Base-by-base conservation (phyloP, 2,797 vertebrate species). In the Lates japonicus region DNA sequence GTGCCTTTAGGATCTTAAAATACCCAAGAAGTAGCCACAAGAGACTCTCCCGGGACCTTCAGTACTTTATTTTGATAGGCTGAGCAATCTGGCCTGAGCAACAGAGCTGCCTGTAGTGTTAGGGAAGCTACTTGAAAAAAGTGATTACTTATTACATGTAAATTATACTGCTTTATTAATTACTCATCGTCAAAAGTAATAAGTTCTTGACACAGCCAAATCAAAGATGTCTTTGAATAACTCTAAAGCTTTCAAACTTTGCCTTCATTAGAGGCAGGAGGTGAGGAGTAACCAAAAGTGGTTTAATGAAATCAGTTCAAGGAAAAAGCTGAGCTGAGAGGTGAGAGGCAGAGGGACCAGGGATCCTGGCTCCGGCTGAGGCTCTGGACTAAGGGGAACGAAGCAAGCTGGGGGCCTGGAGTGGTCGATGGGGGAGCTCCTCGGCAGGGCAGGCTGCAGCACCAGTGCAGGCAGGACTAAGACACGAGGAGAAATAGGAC, bases 1-100 rank as follows among this genome's bases (percentile, higher is more conserved):
- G 52, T 33, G 69, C 84, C 81, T 89, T 90, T 64, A 75, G 65
- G 65, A 74, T 48, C 74, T 86, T 72, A 66, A 85, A 88, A 87
- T 82, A 85, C 42, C 74, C 0, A 1, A 76, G 55, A 5, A 19
- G 48, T 4, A 8, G 46, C 71, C 84, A 70, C 70, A 58, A 19
- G 77, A 76, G 68, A 39, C 65, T 74, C 75, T 78, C 63, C 33
- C 2, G n/a, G 70, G 80, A 61, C 64, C 46, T 25, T 62, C 39
- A 35, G 46, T 8, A 3, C 70, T 77, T 78, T 83, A 68, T 79
- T 88, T 79, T 85, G 75, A 92, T 88, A 85, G 90, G 88, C 84
- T 73, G 75, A 75, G 69, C 35, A 62, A 67, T 33, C 86, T 92
- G 87, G 90, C 65, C 73, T 85, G 89, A 91, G 90, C 60, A 61